phyloP scores from a whole-genome alignment of 2,113 vertebrate genomes.

The Sapajus apella region DNA sequence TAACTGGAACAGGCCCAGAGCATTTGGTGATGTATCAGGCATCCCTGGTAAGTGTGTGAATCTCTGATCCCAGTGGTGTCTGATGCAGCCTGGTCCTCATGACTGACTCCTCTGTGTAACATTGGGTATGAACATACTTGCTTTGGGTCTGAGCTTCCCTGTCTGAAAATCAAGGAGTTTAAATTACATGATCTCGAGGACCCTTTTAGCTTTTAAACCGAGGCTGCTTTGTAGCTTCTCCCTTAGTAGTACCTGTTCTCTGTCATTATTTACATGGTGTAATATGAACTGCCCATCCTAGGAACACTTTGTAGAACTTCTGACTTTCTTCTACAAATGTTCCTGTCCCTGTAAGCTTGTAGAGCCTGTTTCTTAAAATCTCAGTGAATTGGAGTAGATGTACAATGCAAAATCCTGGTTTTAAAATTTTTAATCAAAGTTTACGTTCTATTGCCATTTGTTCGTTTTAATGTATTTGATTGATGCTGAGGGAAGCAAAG shows the following conservation, averaged over 20 bases:
- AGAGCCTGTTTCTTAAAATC: background rate
- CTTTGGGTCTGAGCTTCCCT: background rate
- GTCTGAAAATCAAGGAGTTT: background rate
- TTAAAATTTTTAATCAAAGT: background rate
- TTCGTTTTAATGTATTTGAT: background rate
- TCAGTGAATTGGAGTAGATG: background rate
- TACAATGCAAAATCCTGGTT: background rate
- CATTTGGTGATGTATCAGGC: background rate
- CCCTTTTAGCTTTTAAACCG: background rate
- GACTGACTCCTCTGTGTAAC: background rate
- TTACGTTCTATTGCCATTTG: background rate
- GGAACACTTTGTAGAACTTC: background rate
- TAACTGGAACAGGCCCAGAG: background rate
- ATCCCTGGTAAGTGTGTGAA: background rate
- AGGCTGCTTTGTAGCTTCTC: background rate
- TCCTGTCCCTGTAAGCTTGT: background rate
- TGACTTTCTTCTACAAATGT: background rate
- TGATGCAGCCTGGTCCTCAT: background rate
- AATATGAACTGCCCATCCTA: background rate
- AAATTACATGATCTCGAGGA: background rate
- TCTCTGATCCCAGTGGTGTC: background rate
- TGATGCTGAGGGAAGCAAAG: background rate
- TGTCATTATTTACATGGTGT: background rate
- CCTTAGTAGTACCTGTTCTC: background rate
- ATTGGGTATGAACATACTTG: background rate